Evolutionary conservation across 2,113 vertebrate species (phyloP).

Genomic region (Damaliscus lunatus): DNA sequence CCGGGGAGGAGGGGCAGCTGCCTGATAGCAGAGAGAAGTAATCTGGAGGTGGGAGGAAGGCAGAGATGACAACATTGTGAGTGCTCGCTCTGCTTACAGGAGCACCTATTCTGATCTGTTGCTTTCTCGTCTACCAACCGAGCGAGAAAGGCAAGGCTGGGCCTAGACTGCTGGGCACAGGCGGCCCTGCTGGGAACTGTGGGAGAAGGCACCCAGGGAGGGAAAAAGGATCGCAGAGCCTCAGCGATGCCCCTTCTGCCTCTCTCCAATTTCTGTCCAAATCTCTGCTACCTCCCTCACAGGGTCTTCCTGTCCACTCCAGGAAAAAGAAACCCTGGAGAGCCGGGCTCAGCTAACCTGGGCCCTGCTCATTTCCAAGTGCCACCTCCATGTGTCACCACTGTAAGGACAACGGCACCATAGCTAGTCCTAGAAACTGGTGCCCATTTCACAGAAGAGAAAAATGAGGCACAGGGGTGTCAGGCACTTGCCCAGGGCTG

Average conservation of each 20-base stretch:
- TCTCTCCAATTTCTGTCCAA: neutral
- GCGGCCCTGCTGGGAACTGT: too few relatives aligned
- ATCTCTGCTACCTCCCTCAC: neutral
- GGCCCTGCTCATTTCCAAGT: neutral
- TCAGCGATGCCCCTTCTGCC: too few relatives aligned
- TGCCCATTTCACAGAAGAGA: too few relatives aligned
- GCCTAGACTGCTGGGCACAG: fast-evolving
- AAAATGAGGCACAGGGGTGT: neutral
- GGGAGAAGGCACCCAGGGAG: neutral
- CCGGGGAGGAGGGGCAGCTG: slow-evolving; percentile 86
- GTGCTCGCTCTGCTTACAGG: fast-evolving
- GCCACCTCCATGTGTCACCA: fast-evolving
- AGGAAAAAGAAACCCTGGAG: neutral
- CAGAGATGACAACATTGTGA: fast-evolving
- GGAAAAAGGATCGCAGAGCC: fast-evolving
- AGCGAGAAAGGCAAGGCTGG: neutral
- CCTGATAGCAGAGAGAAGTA: slow-evolving; percentile 89
- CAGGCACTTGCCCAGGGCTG: neutral
- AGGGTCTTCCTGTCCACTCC: too few relatives aligned
- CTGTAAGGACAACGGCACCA: fast-evolving
- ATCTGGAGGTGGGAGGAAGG: slow-evolving; percentile 77
- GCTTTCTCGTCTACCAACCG: neutral
- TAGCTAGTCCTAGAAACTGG: fast-evolving
- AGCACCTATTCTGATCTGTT: fast-evolving
- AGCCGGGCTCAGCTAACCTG: fast-evolving